Evolutionary conservation across 2,113 vertebrate species (phyloP).

Genomic region (Pseudorhombus dupliciocellatus): DNA sequence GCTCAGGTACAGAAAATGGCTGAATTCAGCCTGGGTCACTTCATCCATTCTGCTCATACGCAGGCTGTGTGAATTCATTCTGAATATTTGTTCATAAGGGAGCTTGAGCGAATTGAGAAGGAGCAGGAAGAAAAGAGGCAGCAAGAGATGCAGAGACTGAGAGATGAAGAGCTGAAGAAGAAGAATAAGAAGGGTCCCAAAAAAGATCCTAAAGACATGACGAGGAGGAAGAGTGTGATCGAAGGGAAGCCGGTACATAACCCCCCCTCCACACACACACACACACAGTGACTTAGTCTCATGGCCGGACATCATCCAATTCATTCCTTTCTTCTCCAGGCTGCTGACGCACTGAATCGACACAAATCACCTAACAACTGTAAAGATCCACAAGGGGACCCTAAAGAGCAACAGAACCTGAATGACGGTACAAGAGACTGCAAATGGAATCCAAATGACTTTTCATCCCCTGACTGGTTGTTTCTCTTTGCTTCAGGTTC

Average conservation of each 20-base stretch:
- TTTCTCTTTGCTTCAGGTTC: neutral
- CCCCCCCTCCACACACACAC: neutral
- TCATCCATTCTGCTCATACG: too few relatives aligned
- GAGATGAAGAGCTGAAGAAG: conserved; percentile 82
- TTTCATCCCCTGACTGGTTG: neutral
- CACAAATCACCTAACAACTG: conserved; percentile 68
- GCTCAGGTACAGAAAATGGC: conserved; percentile 82
- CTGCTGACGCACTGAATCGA: conserved; percentile 17
- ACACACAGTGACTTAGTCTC: neutral
- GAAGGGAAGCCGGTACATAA: conserved; percentile 73
- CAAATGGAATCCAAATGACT: too few relatives aligned
- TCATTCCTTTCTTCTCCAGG: conserved; percentile 39
- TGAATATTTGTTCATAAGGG: conserved; percentile 66
- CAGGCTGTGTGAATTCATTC: neutral
- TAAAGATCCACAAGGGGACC: conserved; percentile 38
- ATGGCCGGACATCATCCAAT: neutral
- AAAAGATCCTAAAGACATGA: conserved; percentile 72
- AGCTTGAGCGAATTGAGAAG: conserved; percentile 67
- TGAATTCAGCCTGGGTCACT: too few relatives aligned
- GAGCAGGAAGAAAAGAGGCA: conserved; percentile 78
- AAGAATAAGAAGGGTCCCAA: conserved; percentile 75
- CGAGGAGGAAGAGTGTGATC: conserved; percentile 68
- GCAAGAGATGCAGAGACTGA: conserved; percentile 70
- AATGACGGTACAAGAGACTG: conserved; percentile 26
- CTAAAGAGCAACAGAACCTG: conserved; percentile 18